Percentiles rank a stretch among this genome's conserved stretches.
Conservation (phyloP, 2,888 invertebrate genomes). For the Linhomoeus sp. region DNA sequence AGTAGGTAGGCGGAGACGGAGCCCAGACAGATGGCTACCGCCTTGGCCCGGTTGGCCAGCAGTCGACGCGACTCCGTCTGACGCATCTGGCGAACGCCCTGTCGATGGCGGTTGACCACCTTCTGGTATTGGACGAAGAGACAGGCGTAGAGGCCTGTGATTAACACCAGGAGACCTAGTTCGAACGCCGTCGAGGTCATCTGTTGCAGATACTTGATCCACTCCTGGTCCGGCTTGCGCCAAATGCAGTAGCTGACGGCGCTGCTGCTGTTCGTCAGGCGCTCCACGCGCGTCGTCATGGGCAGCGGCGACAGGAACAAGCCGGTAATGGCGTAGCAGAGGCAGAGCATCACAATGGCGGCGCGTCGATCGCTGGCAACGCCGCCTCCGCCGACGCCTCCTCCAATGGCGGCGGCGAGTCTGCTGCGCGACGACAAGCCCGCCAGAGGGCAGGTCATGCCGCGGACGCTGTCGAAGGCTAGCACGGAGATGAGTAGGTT, state of each 20-base stretch:
- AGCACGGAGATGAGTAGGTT: neutral
- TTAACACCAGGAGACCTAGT: neutral
- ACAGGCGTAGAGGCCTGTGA: neutral
- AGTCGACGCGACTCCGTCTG: neutral
- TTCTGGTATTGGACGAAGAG: neutral
- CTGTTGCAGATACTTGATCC: neutral
- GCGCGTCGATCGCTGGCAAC: too few relatives aligned
- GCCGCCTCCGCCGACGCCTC: neutral
- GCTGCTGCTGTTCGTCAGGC: neutral
- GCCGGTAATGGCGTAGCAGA: neutral
- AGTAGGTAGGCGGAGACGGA: constrained; percentile 5
- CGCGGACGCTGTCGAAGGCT: too few relatives aligned
- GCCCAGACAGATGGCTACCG: constrained; percentile 3
- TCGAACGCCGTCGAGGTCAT: constrained; percentile 1
- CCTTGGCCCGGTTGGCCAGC: neutral
- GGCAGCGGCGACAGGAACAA: neutral
- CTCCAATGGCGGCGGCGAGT: neutral
- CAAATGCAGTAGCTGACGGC: neutral
- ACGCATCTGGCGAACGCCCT: neutral
- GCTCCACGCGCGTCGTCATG: neutral
- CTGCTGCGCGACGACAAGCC: too few relatives aligned
- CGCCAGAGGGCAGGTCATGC: too few relatives aligned
- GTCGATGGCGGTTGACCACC: neutral
- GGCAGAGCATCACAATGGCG: too few relatives aligned
- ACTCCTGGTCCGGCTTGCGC: too few relatives aligned